These are phyloP conservation scores for Catharus bicknelli DNA, from an alignment of 2,113 vertebrate genomes.

Conservation along the genomic window DNA sequence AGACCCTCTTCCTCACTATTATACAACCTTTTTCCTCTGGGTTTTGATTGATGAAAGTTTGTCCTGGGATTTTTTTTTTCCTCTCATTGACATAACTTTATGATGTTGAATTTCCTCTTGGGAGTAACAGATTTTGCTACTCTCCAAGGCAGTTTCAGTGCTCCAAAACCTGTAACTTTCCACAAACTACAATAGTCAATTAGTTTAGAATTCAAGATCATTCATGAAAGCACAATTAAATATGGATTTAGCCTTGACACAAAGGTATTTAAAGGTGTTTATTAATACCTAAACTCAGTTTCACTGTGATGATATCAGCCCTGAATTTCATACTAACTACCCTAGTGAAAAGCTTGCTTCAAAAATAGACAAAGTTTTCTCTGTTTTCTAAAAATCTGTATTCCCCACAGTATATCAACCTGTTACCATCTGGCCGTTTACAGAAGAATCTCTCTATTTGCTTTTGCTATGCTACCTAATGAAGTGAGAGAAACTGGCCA, in stretches of 20 bases:
- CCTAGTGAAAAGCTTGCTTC: neutral
- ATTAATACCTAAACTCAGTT: neutral
- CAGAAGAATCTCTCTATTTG: constrained; percentile 3
- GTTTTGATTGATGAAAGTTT: constrained; percentile 9
- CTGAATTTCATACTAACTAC: neutral
- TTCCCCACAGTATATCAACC: neutral
- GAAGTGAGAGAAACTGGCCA: neutral
- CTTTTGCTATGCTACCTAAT: neutral
- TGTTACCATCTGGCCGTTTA: neutral
- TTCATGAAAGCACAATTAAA: neutral
- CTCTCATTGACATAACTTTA: neutral
- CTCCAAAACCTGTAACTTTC: neutral
- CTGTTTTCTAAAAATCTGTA: neutral
- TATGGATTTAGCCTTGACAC: neutral
- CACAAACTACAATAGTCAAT: neutral
- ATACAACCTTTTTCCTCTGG: neutral
- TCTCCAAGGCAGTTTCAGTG: neutral
- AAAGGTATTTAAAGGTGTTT: neutral
- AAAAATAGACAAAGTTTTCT: neutral
- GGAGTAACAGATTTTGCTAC: neutral
- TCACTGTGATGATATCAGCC: neutral
- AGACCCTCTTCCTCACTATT: neutral
- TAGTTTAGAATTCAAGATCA: neutral
- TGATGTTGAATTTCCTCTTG: neutral
- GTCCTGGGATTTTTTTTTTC: neutral